A percentile compares a stretch with the other conserved stretches of the same genome.
Evolutionary conservation across 64 coral and sea anemone genomes (phyloP).

Genomic region (Trachythela sp.): DNA sequence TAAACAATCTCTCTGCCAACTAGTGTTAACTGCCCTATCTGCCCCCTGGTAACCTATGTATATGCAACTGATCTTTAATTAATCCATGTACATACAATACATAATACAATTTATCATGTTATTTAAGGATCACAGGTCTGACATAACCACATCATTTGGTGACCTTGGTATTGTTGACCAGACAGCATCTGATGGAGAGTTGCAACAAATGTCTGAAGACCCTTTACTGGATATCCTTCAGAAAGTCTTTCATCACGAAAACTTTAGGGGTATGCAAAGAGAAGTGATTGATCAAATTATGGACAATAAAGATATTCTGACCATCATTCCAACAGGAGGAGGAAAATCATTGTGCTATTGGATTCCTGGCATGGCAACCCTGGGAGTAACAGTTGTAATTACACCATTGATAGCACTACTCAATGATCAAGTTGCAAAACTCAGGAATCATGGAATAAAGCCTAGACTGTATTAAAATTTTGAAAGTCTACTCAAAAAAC

Average conservation of each 20-base stretch:
- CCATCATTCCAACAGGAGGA: conserved; percentile 19
- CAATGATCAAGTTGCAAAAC: background rate
- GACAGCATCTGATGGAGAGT: too few species aligned
- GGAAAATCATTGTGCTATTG: background rate
- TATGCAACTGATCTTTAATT: too few species aligned
- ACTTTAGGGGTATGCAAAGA: background rate
- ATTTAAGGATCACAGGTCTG: too few species aligned
- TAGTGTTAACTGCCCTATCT: too few species aligned
- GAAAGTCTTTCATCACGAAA: background rate
- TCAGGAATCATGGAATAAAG: background rate
- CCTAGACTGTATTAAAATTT: too few species aligned
- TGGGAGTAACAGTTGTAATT: conserved; percentile 14
- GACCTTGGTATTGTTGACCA: too few species aligned
- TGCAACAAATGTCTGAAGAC: background rate
- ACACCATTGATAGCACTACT: background rate
- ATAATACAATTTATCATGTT: too few species aligned
- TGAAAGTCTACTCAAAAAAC: too few species aligned
- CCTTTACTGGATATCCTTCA: background rate
- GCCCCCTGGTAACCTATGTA: too few species aligned
- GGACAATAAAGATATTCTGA: background rate
- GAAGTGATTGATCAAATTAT: background rate
- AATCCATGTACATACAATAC: too few species aligned
- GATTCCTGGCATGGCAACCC: background rate
- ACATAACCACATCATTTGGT: too few species aligned
- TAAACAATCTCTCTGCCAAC: too few species aligned